A percentile compares a stretch with the other conserved stretches of the same genome.
Evolutionary conservation across 2,797 vertebrate species (phyloP).

Genomic region (Chelidonichthys spinosus): DNA sequence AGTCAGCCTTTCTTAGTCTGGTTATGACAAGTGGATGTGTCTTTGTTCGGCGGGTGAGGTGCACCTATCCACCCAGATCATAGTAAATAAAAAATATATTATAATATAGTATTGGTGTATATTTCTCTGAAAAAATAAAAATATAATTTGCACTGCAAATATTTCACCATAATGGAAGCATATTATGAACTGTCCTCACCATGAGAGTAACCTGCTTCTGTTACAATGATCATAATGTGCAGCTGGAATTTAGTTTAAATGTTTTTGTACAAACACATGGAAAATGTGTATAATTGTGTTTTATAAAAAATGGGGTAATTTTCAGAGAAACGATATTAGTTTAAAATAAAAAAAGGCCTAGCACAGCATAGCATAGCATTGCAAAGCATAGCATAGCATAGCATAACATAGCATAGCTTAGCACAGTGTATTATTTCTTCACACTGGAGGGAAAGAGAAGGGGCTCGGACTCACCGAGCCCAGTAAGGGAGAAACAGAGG

Average conservation of each 20-base stretch:
- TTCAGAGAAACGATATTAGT: neutral
- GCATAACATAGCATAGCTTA: neutral
- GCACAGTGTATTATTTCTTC: neutral
- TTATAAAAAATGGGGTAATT: no score
- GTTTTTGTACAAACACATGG: neutral
- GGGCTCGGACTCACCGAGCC: conserved; percentile 86
- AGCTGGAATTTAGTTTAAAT: neutral
- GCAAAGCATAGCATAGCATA: neutral
- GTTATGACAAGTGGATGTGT: neutral
- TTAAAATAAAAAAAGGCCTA: conserved; percentile 1
- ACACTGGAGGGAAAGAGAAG: neutral
- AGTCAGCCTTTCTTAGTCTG: conserved; percentile 1
- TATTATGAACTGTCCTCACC: neutral
- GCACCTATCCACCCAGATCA: neutral
- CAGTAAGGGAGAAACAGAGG: conserved; percentile 92
- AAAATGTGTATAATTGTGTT: conserved; percentile 13
- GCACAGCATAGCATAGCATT: neutral
- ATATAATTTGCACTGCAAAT: neutral
- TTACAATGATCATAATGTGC: neutral
- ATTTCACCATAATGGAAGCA: conserved; percentile 13
- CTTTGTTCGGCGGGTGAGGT: neutral
- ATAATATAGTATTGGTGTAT: neutral
- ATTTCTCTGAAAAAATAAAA: neutral
- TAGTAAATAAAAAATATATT: neutral
- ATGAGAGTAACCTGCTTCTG: neutral